Percentiles rank a stretch among this genome's conserved stretches.
phyloP scores from a whole-genome alignment of 2,888 invertebrate species.

The Rhaphigaster nebulosa region DNA sequence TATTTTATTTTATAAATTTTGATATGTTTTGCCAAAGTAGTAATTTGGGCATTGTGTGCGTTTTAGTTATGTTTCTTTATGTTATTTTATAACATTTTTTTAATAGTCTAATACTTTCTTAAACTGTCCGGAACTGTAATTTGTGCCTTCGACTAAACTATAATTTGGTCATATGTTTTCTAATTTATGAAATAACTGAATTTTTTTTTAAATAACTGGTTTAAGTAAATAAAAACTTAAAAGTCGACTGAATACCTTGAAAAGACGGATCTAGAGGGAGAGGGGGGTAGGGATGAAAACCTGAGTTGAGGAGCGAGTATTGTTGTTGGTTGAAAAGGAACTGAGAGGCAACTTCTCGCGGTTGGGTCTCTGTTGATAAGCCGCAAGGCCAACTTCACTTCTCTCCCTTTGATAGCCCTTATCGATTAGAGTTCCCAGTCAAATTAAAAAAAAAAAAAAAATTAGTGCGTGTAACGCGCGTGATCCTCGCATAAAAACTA shows the following conservation, averaged over 20 bases:
- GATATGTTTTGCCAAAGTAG: too few relatives aligned
- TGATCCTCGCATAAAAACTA: too few relatives aligned
- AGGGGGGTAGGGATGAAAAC: neutral
- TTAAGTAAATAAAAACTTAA: neutral
- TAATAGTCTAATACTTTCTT: too few relatives aligned
- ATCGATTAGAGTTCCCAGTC: neutral
- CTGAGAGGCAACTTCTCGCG: neutral
- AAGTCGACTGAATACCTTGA: neutral
- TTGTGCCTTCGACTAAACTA: too few relatives aligned
- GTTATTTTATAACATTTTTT: too few relatives aligned
- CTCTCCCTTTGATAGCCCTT: neutral
- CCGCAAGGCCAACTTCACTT: constrained; percentile 5
- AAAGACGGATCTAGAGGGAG: neutral
- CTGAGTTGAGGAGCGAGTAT: neutral
- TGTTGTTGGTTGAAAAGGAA: constrained; percentile 4
- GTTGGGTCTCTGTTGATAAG: neutral
- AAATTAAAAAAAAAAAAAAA: neutral
- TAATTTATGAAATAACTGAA: neutral
- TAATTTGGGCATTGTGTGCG: too few relatives aligned
- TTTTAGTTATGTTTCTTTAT: too few relatives aligned
- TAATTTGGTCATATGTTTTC: neutral
- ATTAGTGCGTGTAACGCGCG: neutral
- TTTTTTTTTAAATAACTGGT: neutral
- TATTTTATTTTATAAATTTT: too few relatives aligned
- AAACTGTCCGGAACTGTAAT: too few relatives aligned